These are phyloP conservation scores for Rhabdornis inornatus DNA, from an alignment of 2,113 vertebrate genomes.

Conservation along the genomic window DNA sequence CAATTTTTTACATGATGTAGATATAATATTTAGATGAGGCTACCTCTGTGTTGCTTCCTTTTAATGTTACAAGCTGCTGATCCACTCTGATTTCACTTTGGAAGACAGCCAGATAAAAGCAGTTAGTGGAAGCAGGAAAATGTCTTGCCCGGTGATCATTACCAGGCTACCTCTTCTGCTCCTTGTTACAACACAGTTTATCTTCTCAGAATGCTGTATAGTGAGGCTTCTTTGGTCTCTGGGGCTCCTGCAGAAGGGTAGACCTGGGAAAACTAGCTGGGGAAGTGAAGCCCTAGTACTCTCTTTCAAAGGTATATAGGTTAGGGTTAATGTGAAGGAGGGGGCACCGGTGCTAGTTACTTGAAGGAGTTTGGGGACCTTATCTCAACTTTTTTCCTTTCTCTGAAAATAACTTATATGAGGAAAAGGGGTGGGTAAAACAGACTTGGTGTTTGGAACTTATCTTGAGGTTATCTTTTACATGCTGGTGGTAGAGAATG, in stretches of 20 bases:
- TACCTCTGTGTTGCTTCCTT: not conserved
- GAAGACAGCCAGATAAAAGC: not conserved
- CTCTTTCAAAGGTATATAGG: not conserved
- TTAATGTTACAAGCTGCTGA: not conserved
- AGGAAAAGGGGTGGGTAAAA: not conserved
- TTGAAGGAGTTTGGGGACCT: not conserved
- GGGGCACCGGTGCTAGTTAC: not conserved
- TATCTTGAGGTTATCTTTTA: not conserved
- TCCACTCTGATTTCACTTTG: not conserved
- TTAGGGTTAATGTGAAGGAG: not conserved
- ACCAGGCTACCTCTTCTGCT: not conserved
- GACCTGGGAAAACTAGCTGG: not conserved
- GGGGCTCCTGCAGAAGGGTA: not conserved
- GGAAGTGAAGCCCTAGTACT: not conserved
- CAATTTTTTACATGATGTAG: not conserved
- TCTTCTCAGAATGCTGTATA: not conserved
- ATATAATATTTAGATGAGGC: not conserved
- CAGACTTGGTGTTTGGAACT: not conserved
- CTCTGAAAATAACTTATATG: not conserved
- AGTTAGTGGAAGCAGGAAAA: not conserved
- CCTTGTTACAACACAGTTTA: not conserved
- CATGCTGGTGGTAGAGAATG: fast-evolving
- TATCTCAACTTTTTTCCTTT: not conserved
- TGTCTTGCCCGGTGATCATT: not conserved
- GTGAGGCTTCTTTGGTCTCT: not conserved